Percentiles rank a stretch among this genome's conserved stretches.
These are phyloP conservation scores for Scophthalmus maximus DNA, from an alignment of 2,113 vertebrate species.

Conservation along the genomic window DNA sequence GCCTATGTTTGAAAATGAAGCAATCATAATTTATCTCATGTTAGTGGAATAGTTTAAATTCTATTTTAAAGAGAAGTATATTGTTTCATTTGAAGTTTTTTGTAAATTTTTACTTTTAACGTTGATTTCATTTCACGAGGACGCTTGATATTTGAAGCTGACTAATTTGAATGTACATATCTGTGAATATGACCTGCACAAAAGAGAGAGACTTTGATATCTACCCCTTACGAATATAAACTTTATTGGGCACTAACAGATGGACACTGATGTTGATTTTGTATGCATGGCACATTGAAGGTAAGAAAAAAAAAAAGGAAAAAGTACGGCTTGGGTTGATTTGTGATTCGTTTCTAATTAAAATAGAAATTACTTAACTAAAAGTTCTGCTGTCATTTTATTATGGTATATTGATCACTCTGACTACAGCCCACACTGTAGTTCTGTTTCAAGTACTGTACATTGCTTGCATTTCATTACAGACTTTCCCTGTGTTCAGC, in stretches of 20 bases:
- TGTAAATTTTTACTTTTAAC: constrained; percentile 81
- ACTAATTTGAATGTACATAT: constrained; percentile 85
- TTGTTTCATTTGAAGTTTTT: constrained; percentile 80
- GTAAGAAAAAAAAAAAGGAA: constrained; percentile 40
- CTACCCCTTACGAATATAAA: constrained; percentile 69
- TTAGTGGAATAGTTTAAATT: constrained; percentile 77
- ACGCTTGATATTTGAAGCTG: constrained; percentile 75
- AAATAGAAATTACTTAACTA: constrained; percentile 67
- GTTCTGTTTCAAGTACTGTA: constrained; percentile 16
- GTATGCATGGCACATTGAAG: constrained; percentile 77
- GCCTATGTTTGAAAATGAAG: constrained; percentile 85
- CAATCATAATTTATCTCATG: constrained; percentile 84
- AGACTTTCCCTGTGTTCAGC: too few species aligned
- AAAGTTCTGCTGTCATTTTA: constrained; percentile 23
- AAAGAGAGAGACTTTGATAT: constrained; percentile 78
- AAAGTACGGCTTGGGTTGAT: constrained; percentile 64
- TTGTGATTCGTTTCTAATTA: constrained; percentile 83
- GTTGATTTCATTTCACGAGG: constrained; percentile 64
- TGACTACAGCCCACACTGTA: constrained; percentile 33
- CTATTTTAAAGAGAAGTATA: constrained; percentile 82
- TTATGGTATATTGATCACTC: constrained; percentile 25
- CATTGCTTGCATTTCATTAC: background rate
- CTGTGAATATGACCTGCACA: constrained; percentile 85
- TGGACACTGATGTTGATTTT: constrained; percentile 79
- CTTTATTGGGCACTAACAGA: constrained; percentile 73